Evolutionary conservation across 2,797 vertebrate species (phyloP).

Genomic region (Pangasius krempfi): DNA sequence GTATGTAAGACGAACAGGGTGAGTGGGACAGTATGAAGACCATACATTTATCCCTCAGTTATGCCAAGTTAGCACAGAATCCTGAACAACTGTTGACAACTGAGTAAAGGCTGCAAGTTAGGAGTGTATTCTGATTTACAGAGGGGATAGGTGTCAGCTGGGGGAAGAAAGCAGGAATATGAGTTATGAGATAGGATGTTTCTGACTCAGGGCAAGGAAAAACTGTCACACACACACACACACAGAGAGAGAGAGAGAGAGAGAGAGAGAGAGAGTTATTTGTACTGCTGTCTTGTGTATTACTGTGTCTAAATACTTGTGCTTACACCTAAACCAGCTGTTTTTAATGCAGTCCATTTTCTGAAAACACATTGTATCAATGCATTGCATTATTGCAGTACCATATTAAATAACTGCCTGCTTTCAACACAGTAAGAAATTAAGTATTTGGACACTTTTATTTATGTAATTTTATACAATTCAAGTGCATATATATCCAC

Average conservation of each 20-base stretch:
- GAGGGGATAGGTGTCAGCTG: not conserved
- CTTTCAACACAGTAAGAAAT: not conserved
- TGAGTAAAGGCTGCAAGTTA: not conserved
- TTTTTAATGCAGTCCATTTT: not conserved
- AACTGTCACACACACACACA: not conserved
- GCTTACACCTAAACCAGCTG: no score
- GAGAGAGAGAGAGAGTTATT: not conserved
- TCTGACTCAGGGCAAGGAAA: constrained; percentile 10
- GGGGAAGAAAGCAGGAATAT: not conserved
- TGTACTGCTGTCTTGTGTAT: not conserved
- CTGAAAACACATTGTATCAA: not conserved
- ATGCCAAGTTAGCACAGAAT: not conserved
- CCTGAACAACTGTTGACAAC: not conserved
- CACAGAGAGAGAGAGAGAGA: no score
- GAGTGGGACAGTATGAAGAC: not conserved
- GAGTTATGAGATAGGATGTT: not conserved
- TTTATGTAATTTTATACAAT: not conserved
- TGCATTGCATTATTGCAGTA: not conserved
- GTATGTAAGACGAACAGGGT: not conserved
- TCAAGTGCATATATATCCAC: no score
- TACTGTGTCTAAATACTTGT: not conserved
- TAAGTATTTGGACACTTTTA: not conserved
- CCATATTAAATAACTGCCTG: not conserved
- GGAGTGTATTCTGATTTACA: not conserved
- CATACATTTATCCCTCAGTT: not conserved